Conservation (phyloP, 2,797 vertebrate genomes). For the Diceros bicornis region DNA sequence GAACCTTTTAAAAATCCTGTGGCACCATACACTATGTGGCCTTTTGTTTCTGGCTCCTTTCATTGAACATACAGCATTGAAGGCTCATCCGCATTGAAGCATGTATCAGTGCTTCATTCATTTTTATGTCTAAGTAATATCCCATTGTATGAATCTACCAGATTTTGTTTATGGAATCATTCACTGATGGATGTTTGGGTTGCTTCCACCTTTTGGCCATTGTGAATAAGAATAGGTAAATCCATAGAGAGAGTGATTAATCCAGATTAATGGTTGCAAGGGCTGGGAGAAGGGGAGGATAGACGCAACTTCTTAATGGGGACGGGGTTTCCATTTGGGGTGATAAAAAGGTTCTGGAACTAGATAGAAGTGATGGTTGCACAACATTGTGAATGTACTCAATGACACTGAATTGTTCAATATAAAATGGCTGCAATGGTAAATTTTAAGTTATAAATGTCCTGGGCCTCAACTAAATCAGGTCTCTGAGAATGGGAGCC, state of each 20-base stretch:
- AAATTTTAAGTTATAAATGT: not conserved
- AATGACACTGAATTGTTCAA: not conserved
- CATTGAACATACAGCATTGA: not conserved
- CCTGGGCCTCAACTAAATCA: not conserved
- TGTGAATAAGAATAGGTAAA: not conserved
- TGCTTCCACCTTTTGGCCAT: not conserved
- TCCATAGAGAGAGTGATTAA: not conserved
- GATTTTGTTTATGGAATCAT: not conserved
- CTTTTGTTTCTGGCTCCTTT: not conserved
- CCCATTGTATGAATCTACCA: not conserved
- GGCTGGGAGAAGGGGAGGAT: not conserved
- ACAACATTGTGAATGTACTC: not conserved
- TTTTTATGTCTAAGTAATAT: not conserved
- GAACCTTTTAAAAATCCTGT: not conserved
- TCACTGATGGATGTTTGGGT: not conserved
- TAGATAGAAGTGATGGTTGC: not conserved
- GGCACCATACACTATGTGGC: too few relatives aligned
- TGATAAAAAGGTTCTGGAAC: not conserved
- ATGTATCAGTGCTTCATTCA: not conserved
- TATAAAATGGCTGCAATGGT: not conserved
- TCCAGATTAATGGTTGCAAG: not conserved
- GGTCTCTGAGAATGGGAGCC: not conserved
- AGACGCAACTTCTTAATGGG: not conserved
- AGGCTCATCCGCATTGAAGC: not conserved
- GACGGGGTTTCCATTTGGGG: not conserved